A percentile compares a stretch with the other conserved stretches of the same genome.
Evolutionary conservation across 53 echinoderm and acorn worm genomes (phyloP).

Genomic region (Henricia sp.): DNA sequence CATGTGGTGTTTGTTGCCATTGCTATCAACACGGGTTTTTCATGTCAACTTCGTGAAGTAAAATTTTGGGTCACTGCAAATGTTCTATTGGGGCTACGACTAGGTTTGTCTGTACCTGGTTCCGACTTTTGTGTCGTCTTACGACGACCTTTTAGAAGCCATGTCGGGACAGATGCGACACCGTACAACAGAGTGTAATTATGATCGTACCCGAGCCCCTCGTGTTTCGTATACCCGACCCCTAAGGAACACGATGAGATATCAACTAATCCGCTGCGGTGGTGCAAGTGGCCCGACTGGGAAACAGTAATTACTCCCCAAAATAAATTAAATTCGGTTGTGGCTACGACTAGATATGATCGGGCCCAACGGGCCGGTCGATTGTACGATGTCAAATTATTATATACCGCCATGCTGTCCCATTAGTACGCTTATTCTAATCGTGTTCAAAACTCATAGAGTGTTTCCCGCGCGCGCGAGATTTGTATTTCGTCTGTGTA

Average conservation of each 20-base stretch:
- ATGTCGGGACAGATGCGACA: constrained; percentile 36
- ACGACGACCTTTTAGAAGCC: not conserved
- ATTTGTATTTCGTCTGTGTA: not conserved
- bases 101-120: no score
- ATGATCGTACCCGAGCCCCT: not conserved
- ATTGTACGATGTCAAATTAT: constrained; percentile 57
- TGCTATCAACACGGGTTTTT: no score
- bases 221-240: not conserved
- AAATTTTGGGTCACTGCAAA: no score
- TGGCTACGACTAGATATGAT: constrained; percentile 41
- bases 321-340: constrained; percentile 60
- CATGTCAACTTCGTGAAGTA: no score
- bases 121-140: not conserved
- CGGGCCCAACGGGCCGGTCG: constrained; percentile 37
- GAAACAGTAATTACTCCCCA: constrained; percentile 61
- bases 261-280: constrained; percentile 47
- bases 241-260: constrained; percentile 25
- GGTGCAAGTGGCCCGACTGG: constrained; percentile 51
- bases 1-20: no score
- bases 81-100: no score
- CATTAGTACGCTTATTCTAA: constrained; percentile 45
- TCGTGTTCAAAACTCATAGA: not conserved
- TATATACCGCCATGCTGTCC: constrained; percentile 40
- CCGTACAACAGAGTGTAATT: constrained; percentile 1
- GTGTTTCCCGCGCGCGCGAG: not conserved